phyloP scores from a whole-genome alignment of 2,113 vertebrate genomes.

The Chamaetylas fuelleborni region DNA sequence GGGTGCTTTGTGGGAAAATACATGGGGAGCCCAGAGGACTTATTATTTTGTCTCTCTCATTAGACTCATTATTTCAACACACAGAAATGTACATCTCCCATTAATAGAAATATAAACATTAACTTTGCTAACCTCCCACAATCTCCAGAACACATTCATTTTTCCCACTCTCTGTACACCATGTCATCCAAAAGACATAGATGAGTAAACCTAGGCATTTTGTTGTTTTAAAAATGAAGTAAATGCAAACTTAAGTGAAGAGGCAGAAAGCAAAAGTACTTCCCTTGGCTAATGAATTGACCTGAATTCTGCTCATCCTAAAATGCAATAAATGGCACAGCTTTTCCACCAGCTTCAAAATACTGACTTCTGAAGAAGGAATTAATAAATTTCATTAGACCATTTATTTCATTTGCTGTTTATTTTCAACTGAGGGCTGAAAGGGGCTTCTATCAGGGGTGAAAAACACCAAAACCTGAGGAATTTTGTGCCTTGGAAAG shows the following conservation, averaged over 20 bases:
- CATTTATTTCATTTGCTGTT: neutral
- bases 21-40: neutral
- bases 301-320: neutral
- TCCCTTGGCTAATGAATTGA: neutral
- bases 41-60: neutral
- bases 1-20: neutral
- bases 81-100: neutral
- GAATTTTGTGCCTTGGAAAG: neutral
- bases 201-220: neutral
- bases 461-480: neutral
- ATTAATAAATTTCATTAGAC: neutral
- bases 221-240: neutral
- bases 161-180: neutral
- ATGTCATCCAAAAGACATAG: neutral
- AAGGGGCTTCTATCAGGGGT: accelerated
- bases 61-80: neutral
- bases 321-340: neutral
- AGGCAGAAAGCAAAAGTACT: neutral
- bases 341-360: neutral
- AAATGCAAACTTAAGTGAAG: neutral
- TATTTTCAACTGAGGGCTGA: neutral
- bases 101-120: neutral
- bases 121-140: neutral
- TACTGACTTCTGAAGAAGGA: neutral
- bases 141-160: neutral